Percentiles rank a stretch among this genome's conserved stretches.
phyloP scores from a whole-genome alignment of 1,140 invertebrate genomes.

The Neodiprion fabricii region DNA sequence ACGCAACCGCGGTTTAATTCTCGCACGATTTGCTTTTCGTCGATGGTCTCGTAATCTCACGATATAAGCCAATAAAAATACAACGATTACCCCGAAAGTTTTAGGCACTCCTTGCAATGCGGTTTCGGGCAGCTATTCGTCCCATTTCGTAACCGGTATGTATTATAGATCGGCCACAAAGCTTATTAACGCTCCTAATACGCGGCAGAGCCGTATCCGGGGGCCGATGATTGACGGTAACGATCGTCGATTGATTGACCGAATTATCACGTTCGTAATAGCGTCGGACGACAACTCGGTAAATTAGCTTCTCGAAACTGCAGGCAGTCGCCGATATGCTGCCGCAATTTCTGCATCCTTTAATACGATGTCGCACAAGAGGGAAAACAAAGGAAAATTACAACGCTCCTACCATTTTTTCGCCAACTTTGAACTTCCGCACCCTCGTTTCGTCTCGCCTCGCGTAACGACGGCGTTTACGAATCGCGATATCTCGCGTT shows the following conservation, averaged over 20 bases:
- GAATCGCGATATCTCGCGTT: not conserved
- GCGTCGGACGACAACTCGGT: not conserved
- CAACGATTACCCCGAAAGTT: too few species aligned
- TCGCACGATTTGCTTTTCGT: too few species aligned
- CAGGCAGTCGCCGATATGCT: not conserved
- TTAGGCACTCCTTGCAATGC: too few species aligned
- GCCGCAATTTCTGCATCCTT: not conserved
- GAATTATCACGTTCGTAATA: not conserved
- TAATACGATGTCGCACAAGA: not conserved
- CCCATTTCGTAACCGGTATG: too few species aligned
- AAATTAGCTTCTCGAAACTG: not conserved
- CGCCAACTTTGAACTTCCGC: not conserved
- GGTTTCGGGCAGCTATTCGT: too few species aligned
- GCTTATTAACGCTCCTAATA: not conserved
- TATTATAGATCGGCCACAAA: not conserved
- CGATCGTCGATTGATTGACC: slow-evolving; percentile 1
- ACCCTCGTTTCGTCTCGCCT: not conserved
- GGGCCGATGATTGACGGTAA: not conserved
- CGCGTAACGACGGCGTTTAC: not conserved
- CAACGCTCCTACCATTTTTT: not conserved
- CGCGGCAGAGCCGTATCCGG: not conserved
- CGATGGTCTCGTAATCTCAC: too few species aligned
- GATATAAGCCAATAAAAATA: too few species aligned
- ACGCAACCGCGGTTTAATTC: too few species aligned
- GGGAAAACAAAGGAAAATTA: not conserved